A percentile compares a stretch with the other conserved stretches of the same genome.
phyloP scores from a whole-genome alignment of 2,888 invertebrate species.

The Ypsolopha scabrella region DNA sequence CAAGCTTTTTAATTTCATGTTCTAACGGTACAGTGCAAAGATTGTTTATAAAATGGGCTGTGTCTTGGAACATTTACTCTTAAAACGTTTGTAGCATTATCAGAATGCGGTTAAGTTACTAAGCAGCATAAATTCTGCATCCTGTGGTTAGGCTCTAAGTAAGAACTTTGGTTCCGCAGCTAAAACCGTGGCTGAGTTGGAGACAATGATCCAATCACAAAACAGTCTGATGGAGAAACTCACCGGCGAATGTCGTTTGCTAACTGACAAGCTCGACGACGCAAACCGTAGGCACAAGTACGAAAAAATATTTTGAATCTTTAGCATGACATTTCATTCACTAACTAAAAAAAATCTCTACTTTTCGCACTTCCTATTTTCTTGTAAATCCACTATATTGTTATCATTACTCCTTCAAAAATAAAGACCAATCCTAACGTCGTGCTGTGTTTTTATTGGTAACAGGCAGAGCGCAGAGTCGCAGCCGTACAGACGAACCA shows the following conservation, averaged over 20 bases:
- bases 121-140: no score
- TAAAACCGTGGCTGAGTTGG: constrained; percentile 90
- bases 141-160: no score
- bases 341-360: constrained; percentile 10
- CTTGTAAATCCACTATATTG: constrained; percentile 18
- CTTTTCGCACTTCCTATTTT: neutral
- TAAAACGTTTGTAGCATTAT: no score
- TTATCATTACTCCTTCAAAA: constrained; percentile 45
- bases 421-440: constrained; percentile 37
- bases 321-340: constrained; percentile 37
- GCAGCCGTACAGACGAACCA: constrained; percentile 66
- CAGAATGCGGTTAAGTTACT: no score
- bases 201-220: constrained; percentile 91
- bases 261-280: constrained; percentile 92
- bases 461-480: constrained; percentile 69
- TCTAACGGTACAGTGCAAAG: no score
- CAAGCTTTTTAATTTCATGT: no score
- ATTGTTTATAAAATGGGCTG: no score
- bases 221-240: constrained; percentile 94
- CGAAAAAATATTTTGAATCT: constrained; percentile 48
- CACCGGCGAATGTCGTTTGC: constrained; percentile 88
- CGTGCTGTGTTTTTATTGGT: constrained; percentile 71
- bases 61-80: no score
- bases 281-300: constrained; percentile 91
- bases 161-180: constrained; percentile 63